Conservation (phyloP, 2,888 invertebrate genomes). For the Pheosia gnoma region DNA sequence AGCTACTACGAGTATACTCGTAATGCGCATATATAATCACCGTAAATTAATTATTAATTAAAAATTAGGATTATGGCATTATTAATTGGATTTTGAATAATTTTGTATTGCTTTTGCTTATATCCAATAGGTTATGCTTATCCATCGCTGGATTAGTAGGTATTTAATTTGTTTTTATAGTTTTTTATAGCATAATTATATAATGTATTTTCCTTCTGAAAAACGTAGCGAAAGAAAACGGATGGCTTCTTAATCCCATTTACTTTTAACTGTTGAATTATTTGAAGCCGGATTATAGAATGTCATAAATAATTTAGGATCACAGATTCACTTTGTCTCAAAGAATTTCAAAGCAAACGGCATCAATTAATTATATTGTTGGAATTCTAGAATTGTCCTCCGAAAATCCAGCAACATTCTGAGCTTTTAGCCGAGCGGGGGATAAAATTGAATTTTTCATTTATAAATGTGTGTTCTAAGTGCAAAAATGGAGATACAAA, state of each 20-base stretch:
- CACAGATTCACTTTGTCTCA: slow-evolving; percentile 5
- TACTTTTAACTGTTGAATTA: slow-evolving; percentile 4
- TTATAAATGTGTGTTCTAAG: background rate
- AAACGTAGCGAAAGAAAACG: background rate
- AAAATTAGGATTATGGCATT: too few species aligned
- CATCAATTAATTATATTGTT: slow-evolving; percentile 6
- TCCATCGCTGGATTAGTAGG: too few species aligned
- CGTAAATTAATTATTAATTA: too few species aligned
- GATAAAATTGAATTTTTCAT: background rate
- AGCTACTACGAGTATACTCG: too few species aligned
- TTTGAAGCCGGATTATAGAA: background rate
- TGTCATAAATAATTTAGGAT: slow-evolving; percentile 3
- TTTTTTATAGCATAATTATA: too few species aligned
- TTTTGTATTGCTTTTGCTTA: too few species aligned
- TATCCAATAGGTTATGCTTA: too few species aligned
- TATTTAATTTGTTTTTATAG: background rate
- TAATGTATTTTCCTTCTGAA: background rate
- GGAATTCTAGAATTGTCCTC: slow-evolving; percentile 2
- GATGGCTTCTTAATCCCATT: slow-evolving; percentile 1
- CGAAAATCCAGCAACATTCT: background rate
- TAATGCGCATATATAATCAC: too few species aligned
- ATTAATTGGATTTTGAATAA: too few species aligned
- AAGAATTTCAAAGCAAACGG: slow-evolving; percentile 6
- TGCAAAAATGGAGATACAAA: background rate
- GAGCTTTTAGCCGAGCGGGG: background rate